Evolutionary conservation across 1,140 invertebrate species (phyloP), one percentile per base, ranked within the genome.

Genomic region (Bombus vancouverensis): DNA sequence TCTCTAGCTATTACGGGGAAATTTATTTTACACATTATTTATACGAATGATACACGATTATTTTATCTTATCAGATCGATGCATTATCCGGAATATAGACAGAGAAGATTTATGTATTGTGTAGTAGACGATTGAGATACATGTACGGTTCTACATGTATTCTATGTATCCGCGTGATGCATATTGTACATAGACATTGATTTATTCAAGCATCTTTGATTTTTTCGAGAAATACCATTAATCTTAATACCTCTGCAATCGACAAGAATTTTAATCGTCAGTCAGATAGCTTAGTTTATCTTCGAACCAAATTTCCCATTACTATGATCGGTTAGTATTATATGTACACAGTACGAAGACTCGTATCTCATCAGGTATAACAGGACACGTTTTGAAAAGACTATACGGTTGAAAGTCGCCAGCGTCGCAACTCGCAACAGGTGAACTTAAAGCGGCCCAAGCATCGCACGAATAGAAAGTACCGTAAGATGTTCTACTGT

Each of bases 1-100:
- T 32, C 6, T 44, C 25, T 34, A 44, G 0, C 34, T 10, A 25
- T 28, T n/a, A 25, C n/a, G 4, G 1, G n/a, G 25, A 18, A 22
- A 32, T 34, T 25, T 42, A 18, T 12, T 18, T 39, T 15, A 18
- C 37, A 34, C 47, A 39, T 42, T 70, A 68, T n/a, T 42, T 28
- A 53, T n/a, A 39, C n/a, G 39, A 53, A 25, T 57, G 37, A 53
- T 13, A 34, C 32, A 42, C 10, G 42, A 57, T 34, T 57, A 42
- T 72, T 57, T 79, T 80, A 85, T 85, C 83, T 85, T 85, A 85
- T 85, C 83, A 22, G 13, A 39, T 18, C 34, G 68, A 42, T 74
- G 65, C 34, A 39, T 25, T 65, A 53, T 62, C n/a, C 9, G 8
- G 59, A 22, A 37, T 74, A 70, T 70, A 4, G 34, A 42, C 34